Evolutionary conservation across 1,140 invertebrate species (phyloP), one percentile per base, ranked within the genome.

Genomic region (roundworm (Caenorhabditis elegans)): DNA sequence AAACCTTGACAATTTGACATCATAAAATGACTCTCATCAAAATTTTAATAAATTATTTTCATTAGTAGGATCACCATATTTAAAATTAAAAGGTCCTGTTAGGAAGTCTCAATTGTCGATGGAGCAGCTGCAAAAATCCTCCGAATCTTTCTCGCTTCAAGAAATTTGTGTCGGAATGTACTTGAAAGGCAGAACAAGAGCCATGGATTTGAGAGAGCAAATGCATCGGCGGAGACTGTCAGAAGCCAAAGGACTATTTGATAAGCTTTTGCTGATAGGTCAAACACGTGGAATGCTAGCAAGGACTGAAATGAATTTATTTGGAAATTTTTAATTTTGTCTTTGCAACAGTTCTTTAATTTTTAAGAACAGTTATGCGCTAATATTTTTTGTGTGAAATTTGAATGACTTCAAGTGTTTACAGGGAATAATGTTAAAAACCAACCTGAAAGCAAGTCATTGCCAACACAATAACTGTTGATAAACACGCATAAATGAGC

Each of bases 1-100:
- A 22, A 70, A 70, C 28, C 22, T 19, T 70, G 28, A 39, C 13
- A 70, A 39, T 60, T 60, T 60, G 53, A 60, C 31, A 70, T 70
- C 36, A 70, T 70, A 70, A 70, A 70, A 70, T 70, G 60, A 70
- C 60, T 70, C 60, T 70, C 60, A 70, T 70, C 39, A n/a, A 43
- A 3, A 70, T 28, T n/a, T 70, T 70, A 70, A 70, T 39, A 34
- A 70, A 22, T 19, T 15, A 17, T 70, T 36, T 31, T 19, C 19
- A n/a, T n/a, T n/a, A n/a, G n/a, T n/a, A n/a, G n/a, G n/a, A n/a
- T n/a, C n/a, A n/a, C n/a, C n/a, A n/a, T n/a, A n/a, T 43, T 43
- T 43, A 43, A 43, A 43, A 43, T 43, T 43, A 43, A 8, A 43
- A 5, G 15, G 39, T 43, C 39, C 39, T 5, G 15, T 43, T 43